A percentile compares a stretch with the other conserved stretches of the same genome.
Conservation (phyloP, 2,888 invertebrate genomes). For the Phaonia tiefii region DNA sequence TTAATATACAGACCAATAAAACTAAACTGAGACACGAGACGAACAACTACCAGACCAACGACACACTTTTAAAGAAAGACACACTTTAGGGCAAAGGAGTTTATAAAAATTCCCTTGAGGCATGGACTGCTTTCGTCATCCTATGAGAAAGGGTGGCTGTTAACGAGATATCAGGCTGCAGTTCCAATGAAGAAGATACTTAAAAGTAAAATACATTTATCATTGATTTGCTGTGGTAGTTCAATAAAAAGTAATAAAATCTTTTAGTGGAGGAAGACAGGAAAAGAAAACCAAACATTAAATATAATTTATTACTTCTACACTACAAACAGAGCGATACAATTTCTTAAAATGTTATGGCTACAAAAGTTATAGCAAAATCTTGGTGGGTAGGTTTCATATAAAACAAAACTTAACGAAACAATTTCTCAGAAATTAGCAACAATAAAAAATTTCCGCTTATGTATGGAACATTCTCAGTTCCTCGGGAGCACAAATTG, state of each 20-base stretch:
- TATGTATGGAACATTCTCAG: too few species aligned
- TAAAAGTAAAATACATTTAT: constrained; percentile 5
- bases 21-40: constrained; percentile 24
- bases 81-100: background rate
- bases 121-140: background rate
- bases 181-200: background rate
- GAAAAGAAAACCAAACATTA: background rate
- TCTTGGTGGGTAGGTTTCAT: too few species aligned
- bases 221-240: constrained; percentile 16
- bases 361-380: too few species aligned
- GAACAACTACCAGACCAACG: background rate
- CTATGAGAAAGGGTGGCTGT: background rate
- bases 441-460: too few species aligned
- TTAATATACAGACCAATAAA: constrained; percentile 34
- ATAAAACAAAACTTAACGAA: constrained; percentile 29
- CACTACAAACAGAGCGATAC: too few species aligned
- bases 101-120: constrained; percentile 2
- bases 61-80: too few species aligned
- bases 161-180: background rate
- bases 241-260: background rate
- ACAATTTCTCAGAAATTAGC: too few species aligned
- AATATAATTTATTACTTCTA: background rate
- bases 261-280: background rate
- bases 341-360: too few species aligned
- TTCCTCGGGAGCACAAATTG: too few species aligned